Conservation (phyloP, 2,888 invertebrate species). For the Drosophila demipolita region DNA sequence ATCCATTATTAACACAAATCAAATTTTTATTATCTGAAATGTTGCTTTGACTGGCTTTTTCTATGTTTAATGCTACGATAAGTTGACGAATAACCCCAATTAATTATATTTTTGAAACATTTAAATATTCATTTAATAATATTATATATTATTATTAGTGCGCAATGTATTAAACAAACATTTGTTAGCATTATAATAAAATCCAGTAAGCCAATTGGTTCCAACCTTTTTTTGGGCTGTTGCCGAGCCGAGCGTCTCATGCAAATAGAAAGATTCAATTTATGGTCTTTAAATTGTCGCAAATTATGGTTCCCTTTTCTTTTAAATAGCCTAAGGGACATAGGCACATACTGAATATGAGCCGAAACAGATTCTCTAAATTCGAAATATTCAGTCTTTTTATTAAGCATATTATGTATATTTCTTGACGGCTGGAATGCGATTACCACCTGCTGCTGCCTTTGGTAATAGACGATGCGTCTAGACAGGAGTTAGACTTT, state of each 20-base stretch:
- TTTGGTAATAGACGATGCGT: conserved; percentile 43
- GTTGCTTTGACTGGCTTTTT: fast-evolving
- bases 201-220: not conserved
- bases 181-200: not conserved
- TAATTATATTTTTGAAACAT: not conserved
- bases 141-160: not conserved
- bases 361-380: conserved; percentile 11
- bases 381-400: conserved; percentile 13
- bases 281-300: not conserved
- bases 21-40: too few relatives aligned
- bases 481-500: conserved; percentile 66
- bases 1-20: not conserved
- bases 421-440: conserved; percentile 39
- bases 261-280: conserved; percentile 1
- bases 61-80: not conserved
- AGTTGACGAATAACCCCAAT: not conserved
- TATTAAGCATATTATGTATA: conserved; percentile 40
- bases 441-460: conserved; percentile 63
- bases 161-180: not conserved
- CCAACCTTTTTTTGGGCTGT: not conserved
- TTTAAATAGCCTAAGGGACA: conserved; percentile 12
- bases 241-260: not conserved
- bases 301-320: conserved; percentile 14
- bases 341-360: conserved; percentile 4
- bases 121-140: not conserved